Evolutionary conservation across 2,113 vertebrate genomes (phyloP).

Genomic region (Nerophis lumbriciformis): DNA sequence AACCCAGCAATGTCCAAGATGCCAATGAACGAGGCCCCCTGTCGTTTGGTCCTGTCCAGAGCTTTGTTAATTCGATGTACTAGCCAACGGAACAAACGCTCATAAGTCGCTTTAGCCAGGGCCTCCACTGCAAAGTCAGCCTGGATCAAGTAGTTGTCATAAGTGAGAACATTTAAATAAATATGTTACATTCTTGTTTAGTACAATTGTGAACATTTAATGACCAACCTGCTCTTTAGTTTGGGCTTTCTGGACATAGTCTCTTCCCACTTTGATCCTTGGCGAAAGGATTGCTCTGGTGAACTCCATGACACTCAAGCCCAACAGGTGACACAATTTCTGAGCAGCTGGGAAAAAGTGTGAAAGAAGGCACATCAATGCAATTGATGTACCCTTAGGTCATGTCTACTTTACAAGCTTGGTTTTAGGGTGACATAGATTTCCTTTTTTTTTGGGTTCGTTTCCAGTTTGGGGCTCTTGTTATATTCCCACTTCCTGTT

Average conservation of each 20-base stretch:
- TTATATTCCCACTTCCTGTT: too few relatives aligned
- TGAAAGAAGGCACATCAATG: background rate
- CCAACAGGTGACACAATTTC: conserved; percentile 95
- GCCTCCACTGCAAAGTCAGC: conserved; percentile 97
- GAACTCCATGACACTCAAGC: conserved; percentile 98
- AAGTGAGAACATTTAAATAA: too few relatives aligned
- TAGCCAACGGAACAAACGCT: conserved; percentile 96
- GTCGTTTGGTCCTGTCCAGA: conserved; percentile 92
- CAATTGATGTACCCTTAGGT: too few relatives aligned
- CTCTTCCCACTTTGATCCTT: conserved; percentile 95
- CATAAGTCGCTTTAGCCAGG: conserved; percentile 93
- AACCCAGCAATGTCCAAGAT: conserved; percentile 98
- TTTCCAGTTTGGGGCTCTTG: too few relatives aligned
- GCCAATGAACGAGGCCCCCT: conserved; percentile 96
- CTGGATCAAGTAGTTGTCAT: conserved; percentile 56
- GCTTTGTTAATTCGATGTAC: conserved; percentile 97
- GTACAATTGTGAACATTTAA: background rate
- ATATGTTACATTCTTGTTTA: too few relatives aligned
- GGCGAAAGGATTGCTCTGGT: conserved; percentile 95
- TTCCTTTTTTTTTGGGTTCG: too few relatives aligned
- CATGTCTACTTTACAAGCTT: too few relatives aligned
- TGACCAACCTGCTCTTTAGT: conserved; percentile 93
- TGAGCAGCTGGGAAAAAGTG: conserved; percentile 79
- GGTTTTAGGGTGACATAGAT: too few relatives aligned
- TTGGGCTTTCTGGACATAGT: conserved; percentile 98